Base-by-base conservation (phyloP, 2,888 invertebrate genomes). In the Zaprionus bogoriensis region DNA sequence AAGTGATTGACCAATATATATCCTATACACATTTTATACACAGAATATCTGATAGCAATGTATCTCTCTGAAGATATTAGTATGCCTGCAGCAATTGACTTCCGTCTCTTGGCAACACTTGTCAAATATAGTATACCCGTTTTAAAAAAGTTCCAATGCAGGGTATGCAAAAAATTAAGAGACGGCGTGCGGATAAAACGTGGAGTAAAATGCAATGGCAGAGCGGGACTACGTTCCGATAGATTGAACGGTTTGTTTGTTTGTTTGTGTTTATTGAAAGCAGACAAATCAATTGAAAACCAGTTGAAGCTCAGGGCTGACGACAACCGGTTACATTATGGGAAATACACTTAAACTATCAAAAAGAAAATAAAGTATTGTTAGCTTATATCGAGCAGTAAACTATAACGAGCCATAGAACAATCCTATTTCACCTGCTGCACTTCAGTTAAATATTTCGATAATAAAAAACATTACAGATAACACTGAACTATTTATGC, bases 281-380 rank as follows among this genome's bases (percentile, higher is more conserved):
- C 72, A 86, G 85, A 68, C 85, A 87, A 76, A 87, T 81, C 87
- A 81, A 81, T 87, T 84, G 82, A 64, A 72, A 48, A 44, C 51
- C 63, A 62, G 36, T 38, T n/a, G 20, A 41, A 41, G 53, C 55
- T 44, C 67, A 86, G 75, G 87, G 85, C 63, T 69, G 82, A 28
- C n/a, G 38, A 42, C 12, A 57, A 14, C 20, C 2, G 4, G 20
- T 6, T 9, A 7, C 25, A 23, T 27, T 10, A 46, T 23, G 17
- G 27, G 23, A 3, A 4, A 6, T 10, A 38, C n/a, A 4, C 9
- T 30, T 30, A 10, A 30, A 30, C 12, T 12, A 30, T 30, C n/a
- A n/a, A n/a, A 30, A 4, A 12, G 4, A 12, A 30, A 4, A 30
- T 30, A 10, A 3, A 4, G n/a, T n/a, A n/a, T n/a, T n/a, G n/a